Evolutionary conservation across 2,797 vertebrate genomes (phyloP), one percentile per base, ranked within the genome.

Genomic region (Enteromius anoplus): DNA sequence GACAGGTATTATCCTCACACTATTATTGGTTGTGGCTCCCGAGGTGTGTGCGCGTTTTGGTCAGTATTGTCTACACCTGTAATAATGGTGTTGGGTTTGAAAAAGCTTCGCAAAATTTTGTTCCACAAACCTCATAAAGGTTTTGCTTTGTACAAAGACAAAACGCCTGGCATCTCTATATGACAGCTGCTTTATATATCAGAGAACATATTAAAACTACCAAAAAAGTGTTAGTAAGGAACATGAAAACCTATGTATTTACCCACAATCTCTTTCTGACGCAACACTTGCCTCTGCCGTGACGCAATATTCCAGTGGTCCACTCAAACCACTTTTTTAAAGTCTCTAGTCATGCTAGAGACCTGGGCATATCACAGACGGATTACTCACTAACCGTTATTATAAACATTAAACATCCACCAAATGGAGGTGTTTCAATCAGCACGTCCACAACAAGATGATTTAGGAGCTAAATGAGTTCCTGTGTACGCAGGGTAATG

Each of bases 401-500:
- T 21, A 21, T 45, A 42, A n/a, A 40, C 62, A 80, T 62, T 65
- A 79, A 84, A 66, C 72, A 73, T 78, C 82, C 71, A 64, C 85
- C 89, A 92, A 92, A 92, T 88, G 86, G 87, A 90, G 87, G 82
- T 88, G 82, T 89, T 92, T 91, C 89, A 92, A 91, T 93, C 90
- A 91, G 89, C 78, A 89, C 78, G 86, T 85, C 88, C 82, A 76
- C 60, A 75, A 76, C 60, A 75, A 60, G 14, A 76, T 92, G 89
- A 92, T 90, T 87, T 91, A 89, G 86, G 91, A 92, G 81, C 89
- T 80, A 90, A 93, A 93, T 91, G 88, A 92, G 90, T 90, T 91
- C 49, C 90, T 90, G 84, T 81, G 84, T 76, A 83, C 81, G 79
- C 86, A 85, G 86, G 86, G 60, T 68, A 91, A 92, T 87, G 90